Conservation (phyloP, 2,797 vertebrate genomes). For the Galaxias olidus region DNA sequence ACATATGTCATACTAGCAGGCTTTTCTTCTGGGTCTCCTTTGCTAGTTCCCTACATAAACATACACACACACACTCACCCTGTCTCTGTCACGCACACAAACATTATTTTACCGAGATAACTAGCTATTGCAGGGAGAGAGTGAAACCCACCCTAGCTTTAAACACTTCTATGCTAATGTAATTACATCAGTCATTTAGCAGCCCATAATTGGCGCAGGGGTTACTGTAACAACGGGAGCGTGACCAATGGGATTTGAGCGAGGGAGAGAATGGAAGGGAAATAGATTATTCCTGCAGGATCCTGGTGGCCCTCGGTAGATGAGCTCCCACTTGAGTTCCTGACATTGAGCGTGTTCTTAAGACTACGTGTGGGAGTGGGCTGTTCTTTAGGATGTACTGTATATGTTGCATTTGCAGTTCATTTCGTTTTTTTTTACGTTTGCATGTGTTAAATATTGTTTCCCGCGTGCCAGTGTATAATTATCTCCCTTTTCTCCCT, state of each 20-base stretch:
- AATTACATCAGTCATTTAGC: constrained; percentile 68
- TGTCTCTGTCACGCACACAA: constrained; percentile 6
- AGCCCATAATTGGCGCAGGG: constrained; percentile 63
- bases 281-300: constrained; percentile 24
- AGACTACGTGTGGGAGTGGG: constrained; percentile 3
- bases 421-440: no score
- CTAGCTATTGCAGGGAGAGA: constrained; percentile 50
- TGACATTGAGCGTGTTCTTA: constrained; percentile 38
- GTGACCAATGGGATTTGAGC: constrained; percentile 71
- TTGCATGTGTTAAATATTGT: no score
- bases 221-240: constrained; percentile 66
- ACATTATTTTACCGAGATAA: constrained; percentile 36
- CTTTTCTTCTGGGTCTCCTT: no score
- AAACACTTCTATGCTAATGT: constrained; percentile 71
- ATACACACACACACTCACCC: background rate
- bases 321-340: constrained; percentile 24
- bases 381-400: no score
- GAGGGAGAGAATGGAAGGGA: constrained; percentile 41
- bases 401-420: no score
- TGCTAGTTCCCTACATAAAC: constrained; percentile 6
- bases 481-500: background rate
- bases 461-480: no score
- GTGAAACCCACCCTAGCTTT: constrained; percentile 40
- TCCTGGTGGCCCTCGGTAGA: constrained; percentile 43
- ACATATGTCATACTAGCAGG: no score